Base-by-base conservation (phyloP, 2,888 invertebrate genomes). In the Melolontha melolontha region DNA sequence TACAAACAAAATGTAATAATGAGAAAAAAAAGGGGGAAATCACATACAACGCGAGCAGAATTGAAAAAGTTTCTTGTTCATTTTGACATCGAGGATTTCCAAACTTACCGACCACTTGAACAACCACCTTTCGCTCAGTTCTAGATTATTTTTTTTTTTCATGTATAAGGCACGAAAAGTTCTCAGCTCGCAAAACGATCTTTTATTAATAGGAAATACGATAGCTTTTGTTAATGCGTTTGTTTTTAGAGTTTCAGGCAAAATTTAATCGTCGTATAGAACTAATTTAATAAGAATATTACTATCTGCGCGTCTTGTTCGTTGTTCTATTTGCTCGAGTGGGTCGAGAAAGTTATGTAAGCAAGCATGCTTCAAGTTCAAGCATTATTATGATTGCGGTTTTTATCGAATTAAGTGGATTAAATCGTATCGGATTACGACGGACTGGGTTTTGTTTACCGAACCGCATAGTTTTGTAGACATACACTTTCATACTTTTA, bases 301-400 rank as follows among this genome's bases (percentile, higher is more conserved):
- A 34, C 34, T 27, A 14, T 11, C 44, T 16, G 12, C 6, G 44
- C 40, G 10, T 10, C 34, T 40, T 14, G 11, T 17, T 16, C 40
- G n/a, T 16, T 54, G 40, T 44, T 59, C 42, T 59, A 59, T 59
- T 44, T 59, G 42, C 59, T 29, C 44, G 27, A 59, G 59, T 44
- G 44, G 44, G 27, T 44, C 7, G 12, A 22, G 12, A 14, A 22
- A 12, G 59, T 59, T 59, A 44, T 34, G 44, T 29, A 44, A 42
- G 59, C 22, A 44, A 59, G 44, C 42, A n/a, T 29, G 54, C 54
- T 39, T 11, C 34, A 10, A 40, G n/a, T 40, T 40, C 27, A 10
- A 44, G 44, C 59, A 34, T 59, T 59, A 59, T 44, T 44, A 44
- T 59, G 59, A 59, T 59, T 59, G 44, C 22, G 27, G 14, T 29